A percentile compares a stretch with the other conserved stretches of the same genome.
Conservation (phyloP, 2,113 vertebrate species). For the Carassius carassius region DNA sequence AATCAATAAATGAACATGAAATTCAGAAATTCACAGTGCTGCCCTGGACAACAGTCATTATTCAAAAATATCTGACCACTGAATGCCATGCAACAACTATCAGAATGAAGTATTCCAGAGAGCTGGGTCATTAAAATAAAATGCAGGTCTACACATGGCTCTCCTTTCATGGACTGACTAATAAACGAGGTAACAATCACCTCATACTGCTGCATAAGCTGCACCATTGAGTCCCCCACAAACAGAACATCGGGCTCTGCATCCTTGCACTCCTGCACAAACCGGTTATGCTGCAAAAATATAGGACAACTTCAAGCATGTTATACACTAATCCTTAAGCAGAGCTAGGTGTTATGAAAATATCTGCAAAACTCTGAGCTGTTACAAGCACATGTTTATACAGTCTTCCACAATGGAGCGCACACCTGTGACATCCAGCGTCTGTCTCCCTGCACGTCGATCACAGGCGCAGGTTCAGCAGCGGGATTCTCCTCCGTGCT, state of each 20-base stretch:
- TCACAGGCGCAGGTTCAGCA: constrained; percentile 81
- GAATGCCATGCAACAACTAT: neutral
- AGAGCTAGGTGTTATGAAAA: neutral
- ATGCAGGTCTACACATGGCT: too few species aligned
- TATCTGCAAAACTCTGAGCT: neutral
- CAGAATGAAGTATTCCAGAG: neutral
- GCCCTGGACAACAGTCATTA: neutral
- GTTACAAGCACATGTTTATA: neutral
- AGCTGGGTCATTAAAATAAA: too few species aligned
- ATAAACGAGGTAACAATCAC: constrained; percentile 66
- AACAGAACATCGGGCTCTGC: constrained; percentile 68
- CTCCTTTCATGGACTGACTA: neutral
- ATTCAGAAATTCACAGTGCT: too few species aligned
- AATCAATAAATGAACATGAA: too few species aligned
- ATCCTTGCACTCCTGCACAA: constrained; percentile 78
- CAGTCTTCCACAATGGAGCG: neutral
- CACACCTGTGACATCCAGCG: constrained; percentile 95
- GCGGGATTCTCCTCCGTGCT: constrained; percentile 90
- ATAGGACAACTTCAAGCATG: constrained; percentile 8
- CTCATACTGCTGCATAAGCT: constrained; percentile 93
- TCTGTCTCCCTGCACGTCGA: constrained; percentile 89
- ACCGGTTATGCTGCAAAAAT: constrained; percentile 69
- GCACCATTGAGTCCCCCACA: constrained; percentile 95
- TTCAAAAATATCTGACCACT: neutral
- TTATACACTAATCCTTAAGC: neutral